Percentiles rank a stretch among this genome's conserved stretches.
Evolutionary conservation across 92 coral and sea anemone species (phyloP).

Genomic region (Phenganax stokvisi): DNA sequence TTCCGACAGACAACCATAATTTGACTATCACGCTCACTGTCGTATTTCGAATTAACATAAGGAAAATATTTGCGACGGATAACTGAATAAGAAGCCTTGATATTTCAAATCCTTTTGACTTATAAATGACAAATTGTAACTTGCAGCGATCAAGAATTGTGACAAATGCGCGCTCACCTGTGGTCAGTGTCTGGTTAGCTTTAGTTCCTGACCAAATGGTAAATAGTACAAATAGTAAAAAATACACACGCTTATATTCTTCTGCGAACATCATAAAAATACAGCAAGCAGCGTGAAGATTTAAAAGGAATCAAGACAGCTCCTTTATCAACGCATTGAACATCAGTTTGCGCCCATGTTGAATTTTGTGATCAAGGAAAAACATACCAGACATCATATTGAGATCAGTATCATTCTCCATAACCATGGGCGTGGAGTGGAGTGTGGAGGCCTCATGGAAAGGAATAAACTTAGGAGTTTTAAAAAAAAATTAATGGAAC

Average conservation of each 20-base stretch:
- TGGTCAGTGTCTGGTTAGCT: not conserved
- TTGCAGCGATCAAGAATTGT: not conserved
- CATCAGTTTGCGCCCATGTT: not conserved
- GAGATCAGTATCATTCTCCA: not conserved
- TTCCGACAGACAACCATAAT: too few species aligned
- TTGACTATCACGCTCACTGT: too few species aligned
- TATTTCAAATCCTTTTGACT: not conserved
- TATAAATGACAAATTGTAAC: not conserved
- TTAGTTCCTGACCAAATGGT: not conserved
- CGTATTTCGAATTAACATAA: too few species aligned
- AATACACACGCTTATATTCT: not conserved
- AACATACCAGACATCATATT: not conserved
- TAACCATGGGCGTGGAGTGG: too few species aligned
- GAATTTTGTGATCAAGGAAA: not conserved
- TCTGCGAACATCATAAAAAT: conserved; percentile 6
- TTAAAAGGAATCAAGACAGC: conserved; percentile 6
- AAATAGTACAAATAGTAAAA: not conserved
- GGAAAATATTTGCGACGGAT: too few species aligned
- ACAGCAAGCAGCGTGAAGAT: not conserved
- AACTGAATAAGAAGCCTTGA: too few species aligned
- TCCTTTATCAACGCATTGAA: not conserved
- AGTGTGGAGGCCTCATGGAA: too few species aligned
- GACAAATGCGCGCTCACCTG: conserved; percentile 4
- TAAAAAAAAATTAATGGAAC: too few species aligned
- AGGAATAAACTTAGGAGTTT: too few species aligned